Conservation (phyloP, 2,888 invertebrate species). For the Uloborus plumipes region DNA sequence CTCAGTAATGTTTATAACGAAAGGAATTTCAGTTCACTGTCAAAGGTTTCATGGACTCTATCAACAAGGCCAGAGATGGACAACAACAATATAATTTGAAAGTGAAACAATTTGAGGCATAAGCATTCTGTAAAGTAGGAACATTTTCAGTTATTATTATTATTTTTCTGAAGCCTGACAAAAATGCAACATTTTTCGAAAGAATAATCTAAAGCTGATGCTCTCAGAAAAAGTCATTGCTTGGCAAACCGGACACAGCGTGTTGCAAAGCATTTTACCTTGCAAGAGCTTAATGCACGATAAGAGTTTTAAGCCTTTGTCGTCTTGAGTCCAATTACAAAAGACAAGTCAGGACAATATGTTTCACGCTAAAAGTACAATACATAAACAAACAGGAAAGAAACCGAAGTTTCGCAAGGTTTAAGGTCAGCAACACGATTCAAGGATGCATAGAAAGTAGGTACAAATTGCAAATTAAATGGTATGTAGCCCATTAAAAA, state of each 20-base stretch:
- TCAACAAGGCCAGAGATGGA: no score
- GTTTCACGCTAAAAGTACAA: neutral
- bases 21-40: no score
- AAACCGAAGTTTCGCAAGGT: neutral
- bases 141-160: no score
- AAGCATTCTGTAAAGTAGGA: no score
- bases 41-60: no score
- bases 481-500: neutral
- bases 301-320: constrained; percentile 10
- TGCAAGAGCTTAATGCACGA: neutral
- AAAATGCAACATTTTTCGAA: no score
- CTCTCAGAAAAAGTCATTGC: no score
- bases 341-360: constrained; percentile 5
- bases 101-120: no score
- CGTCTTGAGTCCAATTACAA: constrained; percentile 4
- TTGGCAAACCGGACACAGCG: constrained; percentile 3
- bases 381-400: neutral
- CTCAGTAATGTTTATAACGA: no score
- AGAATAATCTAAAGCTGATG: no score
- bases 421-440: constrained; percentile 8
- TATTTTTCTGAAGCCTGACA: no score
- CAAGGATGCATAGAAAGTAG: constrained; percentile 12
- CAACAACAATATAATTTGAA: no score
- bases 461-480: neutral
- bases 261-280: constrained; percentile 3